Conservation (phyloP, 2,113 vertebrate species). For the Macrotis lagotis region DNA sequence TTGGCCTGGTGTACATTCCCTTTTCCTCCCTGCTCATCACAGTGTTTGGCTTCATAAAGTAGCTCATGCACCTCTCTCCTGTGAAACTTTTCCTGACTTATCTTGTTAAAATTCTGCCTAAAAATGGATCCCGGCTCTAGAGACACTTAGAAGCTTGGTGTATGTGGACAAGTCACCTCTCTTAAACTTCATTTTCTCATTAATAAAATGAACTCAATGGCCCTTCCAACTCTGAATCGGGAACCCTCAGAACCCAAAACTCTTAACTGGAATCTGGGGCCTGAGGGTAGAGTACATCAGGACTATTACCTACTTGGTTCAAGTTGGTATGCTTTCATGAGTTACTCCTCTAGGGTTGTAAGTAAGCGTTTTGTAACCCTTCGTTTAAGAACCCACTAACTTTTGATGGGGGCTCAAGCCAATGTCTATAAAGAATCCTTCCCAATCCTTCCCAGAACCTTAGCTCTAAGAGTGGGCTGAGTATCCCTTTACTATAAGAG, state of each 20-base stretch:
- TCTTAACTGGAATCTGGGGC: neutral
- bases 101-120: neutral
- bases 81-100: neutral
- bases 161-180: too few relatives aligned
- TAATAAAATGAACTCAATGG: neutral
- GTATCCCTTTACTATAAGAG: neutral
- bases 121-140: neutral
- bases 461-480: neutral
- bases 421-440: neutral
- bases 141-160: too few relatives aligned
- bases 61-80: neutral
- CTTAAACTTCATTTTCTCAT: neutral
- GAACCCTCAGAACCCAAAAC: neutral
- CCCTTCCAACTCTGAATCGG: neutral
- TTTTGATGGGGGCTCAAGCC: neutral
- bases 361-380: neutral
- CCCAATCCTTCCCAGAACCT: neutral
- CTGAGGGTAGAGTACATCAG: neutral
- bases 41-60: neutral
- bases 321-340: neutral
- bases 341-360: neutral
- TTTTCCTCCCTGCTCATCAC: neutral
- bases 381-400: neutral
- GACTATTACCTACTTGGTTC: neutral
- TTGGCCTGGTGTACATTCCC: neutral